Conservation (phyloP, 2,113 vertebrate genomes). For the Herpailurus yagouaroundi region DNA sequence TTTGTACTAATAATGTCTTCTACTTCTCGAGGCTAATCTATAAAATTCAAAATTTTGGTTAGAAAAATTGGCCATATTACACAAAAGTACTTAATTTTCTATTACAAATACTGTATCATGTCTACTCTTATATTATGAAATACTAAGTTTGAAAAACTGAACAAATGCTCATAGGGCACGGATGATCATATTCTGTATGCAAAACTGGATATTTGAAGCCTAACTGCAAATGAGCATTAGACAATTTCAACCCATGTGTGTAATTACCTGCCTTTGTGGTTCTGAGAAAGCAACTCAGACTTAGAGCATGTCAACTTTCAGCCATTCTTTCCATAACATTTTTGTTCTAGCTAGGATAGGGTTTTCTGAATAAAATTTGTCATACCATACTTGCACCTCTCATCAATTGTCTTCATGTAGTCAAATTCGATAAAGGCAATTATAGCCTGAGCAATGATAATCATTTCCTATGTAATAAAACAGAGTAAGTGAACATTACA, state of each 20-base stretch:
- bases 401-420: slow-evolving; percentile 41
- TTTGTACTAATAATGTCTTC: not conserved
- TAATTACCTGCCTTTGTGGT: not conserved
- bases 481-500: not conserved
- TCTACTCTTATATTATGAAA: not conserved
- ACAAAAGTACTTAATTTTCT: not conserved
- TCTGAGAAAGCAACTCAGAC: not conserved
- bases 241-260: slow-evolving; percentile 9
- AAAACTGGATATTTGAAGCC: slow-evolving; percentile 1
- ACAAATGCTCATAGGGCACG: not conserved
- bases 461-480: slow-evolving; percentile 46
- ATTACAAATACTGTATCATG: not conserved
- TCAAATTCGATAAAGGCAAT: slow-evolving; percentile 41
- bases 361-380: slow-evolving; percentile 30
- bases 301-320: not conserved
- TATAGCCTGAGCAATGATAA: not conserved
- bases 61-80: not conserved
- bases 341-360: not conserved
- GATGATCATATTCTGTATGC: not conserved
- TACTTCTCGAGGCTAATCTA: not conserved
- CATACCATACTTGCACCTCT: not conserved
- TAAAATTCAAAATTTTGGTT: not conserved
- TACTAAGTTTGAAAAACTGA: not conserved
- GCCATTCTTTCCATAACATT: not conserved
- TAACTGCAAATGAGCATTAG: not conserved